Evolutionary conservation across 2,113 vertebrate species (phyloP).

Genomic region (Platysternon megacephalum): DNA sequence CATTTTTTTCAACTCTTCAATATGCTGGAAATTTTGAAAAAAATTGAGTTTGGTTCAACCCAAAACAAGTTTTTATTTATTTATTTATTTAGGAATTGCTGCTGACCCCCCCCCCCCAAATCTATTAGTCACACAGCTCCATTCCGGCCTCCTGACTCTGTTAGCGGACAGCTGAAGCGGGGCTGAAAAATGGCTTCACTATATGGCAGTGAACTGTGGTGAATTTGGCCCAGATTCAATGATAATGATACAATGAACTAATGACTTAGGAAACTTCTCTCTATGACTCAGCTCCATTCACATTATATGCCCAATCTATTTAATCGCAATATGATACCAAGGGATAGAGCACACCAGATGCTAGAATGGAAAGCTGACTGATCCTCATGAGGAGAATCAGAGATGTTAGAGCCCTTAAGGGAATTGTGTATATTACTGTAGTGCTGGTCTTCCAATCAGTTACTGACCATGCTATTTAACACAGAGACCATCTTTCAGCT

Average conservation of each 20-base stretch:
- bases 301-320: not conserved
- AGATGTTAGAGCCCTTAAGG: not conserved
- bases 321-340: fast-evolving
- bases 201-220: not conserved
- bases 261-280: not conserved
- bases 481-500: not conserved
- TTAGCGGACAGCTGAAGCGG: not conserved
- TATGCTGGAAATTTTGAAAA: not conserved
- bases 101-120: not conserved
- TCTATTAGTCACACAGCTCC: not conserved
- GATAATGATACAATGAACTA: fast-evolving
- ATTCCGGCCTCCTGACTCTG: not conserved
- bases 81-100: not conserved
- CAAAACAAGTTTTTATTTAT: not conserved
- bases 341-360: not conserved
- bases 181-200: not conserved
- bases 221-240: not conserved
- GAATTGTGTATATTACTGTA: fast-evolving
- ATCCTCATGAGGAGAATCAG: not conserved
- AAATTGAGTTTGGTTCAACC: not conserved
- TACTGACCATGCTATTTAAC: not conserved
- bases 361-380: not conserved
- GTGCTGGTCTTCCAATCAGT: not conserved
- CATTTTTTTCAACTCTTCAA: not conserved
- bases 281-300: not conserved